These are phyloP conservation scores for Papilio polyxenes DNA, from an alignment of 1,140 invertebrate genomes.

Conservation along the genomic window DNA sequence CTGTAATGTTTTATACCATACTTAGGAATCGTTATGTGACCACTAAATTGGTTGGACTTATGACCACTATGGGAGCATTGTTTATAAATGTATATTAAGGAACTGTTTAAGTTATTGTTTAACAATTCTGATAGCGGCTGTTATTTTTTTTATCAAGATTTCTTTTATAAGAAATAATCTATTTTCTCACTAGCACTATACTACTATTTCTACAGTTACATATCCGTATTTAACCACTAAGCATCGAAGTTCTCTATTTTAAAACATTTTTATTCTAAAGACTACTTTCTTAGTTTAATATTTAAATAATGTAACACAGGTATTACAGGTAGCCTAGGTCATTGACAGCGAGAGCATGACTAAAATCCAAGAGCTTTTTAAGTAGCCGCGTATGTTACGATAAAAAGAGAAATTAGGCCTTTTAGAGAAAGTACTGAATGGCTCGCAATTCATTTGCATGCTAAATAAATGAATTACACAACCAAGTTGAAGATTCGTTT, in stretches of 20 bases:
- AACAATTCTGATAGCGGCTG: too few species aligned
- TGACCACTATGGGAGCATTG: too few species aligned
- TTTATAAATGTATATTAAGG: too few species aligned
- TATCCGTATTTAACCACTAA: neutral
- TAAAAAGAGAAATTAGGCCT: conserved; percentile 64
- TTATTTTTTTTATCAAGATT: too few species aligned
- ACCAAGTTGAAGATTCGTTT: conserved; percentile 37
- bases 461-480: conserved; percentile 45
- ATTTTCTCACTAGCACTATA: too few species aligned
- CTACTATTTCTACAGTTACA: too few species aligned
- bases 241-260: neutral
- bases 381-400: conserved; percentile 44
- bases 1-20: neutral
- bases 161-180: too few species aligned
- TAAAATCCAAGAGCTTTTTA: conserved; percentile 31
- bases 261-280: neutral
- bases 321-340: neutral
- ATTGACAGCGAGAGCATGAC: conserved; percentile 28
- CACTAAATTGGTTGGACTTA: too few species aligned
- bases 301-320: neutral
- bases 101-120: too few species aligned
- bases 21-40: too few species aligned
- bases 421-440: conserved; percentile 55
- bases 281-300: neutral
- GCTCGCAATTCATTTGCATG: conserved; percentile 56